Base-by-base conservation (phyloP, 2,113 vertebrate genomes). In the Corvus cornix region DNA sequence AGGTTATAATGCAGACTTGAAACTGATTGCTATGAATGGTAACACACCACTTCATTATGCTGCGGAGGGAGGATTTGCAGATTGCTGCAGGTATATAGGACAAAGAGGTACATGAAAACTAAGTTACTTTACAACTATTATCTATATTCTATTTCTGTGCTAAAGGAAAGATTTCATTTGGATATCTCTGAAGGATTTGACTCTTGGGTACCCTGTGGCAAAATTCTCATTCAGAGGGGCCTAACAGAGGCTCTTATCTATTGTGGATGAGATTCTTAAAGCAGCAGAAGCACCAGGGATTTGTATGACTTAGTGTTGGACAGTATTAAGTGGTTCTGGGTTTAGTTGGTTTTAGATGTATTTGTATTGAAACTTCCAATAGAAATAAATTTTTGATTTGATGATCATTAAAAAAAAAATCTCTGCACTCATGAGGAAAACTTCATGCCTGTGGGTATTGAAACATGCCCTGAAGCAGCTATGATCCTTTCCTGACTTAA, bases 61-160 rank as follows among this genome's bases (percentile, higher is more conserved):
- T 70, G 99, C 99, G 0, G 97, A 97, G 51, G 98, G 98, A 11
- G 99, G 99, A 44, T 98, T 98, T 87, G 87, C 98, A 41, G 98
- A 98, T 53, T 99, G 99, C 96, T 99, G 99, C 98, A 99, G 95
- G 93, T 99, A 99, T 87, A 96, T 99, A 96, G 98, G 98, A 89
- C 99, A 99, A 96, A 98, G 99, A 99, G 99, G 99, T 99, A 98
- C 76, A 21, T 48, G 15, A 92, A 66, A 70, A 82, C 60, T 77
- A 64, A 92, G 18, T 86, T 77, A 49, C 51, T 93, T 77, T n/a
- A 31, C 37, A 59, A 8, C 37, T 82, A 37, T 55, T 55, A 37
- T 8, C 18, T 75, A 2, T 41, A 18, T 52, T 70, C 18, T 58
- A 24, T 41, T 66, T 89, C 48, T 60, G 17, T 52, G 52, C 43